Percentiles rank a stretch among this genome's conserved stretches.
Conservation (phyloP, 2,888 invertebrate genomes). For the Ommatoiulus sabulosus region DNA sequence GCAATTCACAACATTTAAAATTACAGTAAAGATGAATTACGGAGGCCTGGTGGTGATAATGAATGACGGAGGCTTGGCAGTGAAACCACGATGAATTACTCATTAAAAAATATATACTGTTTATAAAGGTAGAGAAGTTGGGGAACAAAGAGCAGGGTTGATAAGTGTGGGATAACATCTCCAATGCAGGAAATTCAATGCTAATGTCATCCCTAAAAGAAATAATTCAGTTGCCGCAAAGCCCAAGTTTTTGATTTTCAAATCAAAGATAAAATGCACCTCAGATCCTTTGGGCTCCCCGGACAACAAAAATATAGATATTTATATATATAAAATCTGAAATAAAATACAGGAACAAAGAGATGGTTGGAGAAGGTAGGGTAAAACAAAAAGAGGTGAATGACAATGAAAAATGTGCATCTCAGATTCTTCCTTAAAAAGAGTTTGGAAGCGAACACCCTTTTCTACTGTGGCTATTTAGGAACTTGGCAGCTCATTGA, state of each 20-base stretch:
- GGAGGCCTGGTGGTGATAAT: too few species aligned
- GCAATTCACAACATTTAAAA: too few species aligned
- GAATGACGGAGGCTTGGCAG: too few species aligned
- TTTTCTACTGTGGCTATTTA: background rate
- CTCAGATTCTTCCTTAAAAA: background rate
- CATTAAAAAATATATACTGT: too few species aligned
- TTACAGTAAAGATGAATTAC: too few species aligned
- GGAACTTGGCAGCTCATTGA: conserved; percentile 34
- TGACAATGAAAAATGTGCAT: background rate
- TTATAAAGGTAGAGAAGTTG: too few species aligned
- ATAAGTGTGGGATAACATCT: too few species aligned
- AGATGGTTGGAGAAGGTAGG: background rate
- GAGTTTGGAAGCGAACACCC: conserved; percentile 9
- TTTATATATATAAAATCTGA: conserved; percentile 9
- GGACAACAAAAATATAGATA: background rate
- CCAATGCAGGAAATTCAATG: too few species aligned
- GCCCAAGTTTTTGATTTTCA: conserved; percentile 25
- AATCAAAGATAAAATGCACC: conserved; percentile 8
- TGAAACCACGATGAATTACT: too few species aligned
- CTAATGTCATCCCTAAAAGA: conserved; percentile 26
- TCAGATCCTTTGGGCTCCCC: background rate
- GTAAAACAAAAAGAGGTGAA: background rate
- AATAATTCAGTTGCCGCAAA: background rate
- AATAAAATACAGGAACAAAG: background rate
- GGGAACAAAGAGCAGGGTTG: too few species aligned